These are phyloP conservation scores for Cyrtonyx montezumae DNA, from an alignment of 2,113 vertebrate species.

Conservation along the genomic window DNA sequence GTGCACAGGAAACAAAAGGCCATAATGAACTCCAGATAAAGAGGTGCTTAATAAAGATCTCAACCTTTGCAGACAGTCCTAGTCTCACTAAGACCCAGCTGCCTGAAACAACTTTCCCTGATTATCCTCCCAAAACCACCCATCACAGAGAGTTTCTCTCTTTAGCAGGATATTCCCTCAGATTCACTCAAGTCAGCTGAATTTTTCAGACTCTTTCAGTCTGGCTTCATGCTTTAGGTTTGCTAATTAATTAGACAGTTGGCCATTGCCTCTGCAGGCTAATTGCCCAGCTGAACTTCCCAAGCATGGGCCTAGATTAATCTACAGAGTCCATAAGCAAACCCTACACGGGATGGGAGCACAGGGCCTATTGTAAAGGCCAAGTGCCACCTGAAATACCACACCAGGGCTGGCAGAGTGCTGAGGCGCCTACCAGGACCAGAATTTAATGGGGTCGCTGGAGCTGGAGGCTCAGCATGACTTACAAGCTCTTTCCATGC, in stretches of 20 bases:
- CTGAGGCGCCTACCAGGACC: neutral
- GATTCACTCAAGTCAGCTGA: neutral
- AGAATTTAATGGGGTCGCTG: neutral
- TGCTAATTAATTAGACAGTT: constrained; percentile 11
- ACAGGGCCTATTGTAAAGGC: neutral
- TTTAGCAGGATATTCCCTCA: accelerated
- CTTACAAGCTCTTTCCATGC: neutral
- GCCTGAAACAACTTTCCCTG: neutral
- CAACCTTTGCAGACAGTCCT: neutral
- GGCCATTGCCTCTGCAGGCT: neutral
- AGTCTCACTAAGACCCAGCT: neutral
- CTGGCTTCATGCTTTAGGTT: neutral
- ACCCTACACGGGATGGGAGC: neutral
- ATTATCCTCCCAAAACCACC: neutral
- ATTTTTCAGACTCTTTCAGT: neutral
- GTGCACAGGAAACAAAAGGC: neutral
- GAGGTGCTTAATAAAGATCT: neutral
- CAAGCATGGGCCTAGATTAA: neutral
- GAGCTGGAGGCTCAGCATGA: neutral
- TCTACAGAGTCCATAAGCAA: neutral
- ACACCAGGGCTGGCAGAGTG: neutral
- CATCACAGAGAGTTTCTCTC: neutral
- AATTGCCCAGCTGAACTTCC: neutral
- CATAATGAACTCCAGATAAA: neutral
- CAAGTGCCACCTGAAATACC: neutral